Percentiles rank a stretch among this genome's conserved stretches.
Evolutionary conservation across 1,140 invertebrate species (phyloP).

Genomic region (Lithobius niger): DNA sequence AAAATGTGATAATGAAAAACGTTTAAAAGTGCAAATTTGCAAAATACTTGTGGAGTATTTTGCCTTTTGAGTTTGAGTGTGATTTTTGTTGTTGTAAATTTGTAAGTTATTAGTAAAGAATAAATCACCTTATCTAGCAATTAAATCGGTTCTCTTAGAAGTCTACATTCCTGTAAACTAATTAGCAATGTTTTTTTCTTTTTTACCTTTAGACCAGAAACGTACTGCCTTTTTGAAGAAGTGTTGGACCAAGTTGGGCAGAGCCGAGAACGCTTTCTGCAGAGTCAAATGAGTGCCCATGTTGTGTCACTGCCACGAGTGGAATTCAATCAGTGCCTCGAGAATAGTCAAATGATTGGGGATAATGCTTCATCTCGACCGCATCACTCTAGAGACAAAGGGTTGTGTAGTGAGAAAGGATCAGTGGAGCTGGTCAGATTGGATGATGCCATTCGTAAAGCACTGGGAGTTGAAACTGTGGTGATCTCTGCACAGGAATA

Average conservation of each 20-base stretch:
- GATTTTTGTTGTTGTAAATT: too few relatives aligned
- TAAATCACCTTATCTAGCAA: too few relatives aligned
- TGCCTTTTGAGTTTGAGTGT: too few relatives aligned
- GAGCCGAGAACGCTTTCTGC: background rate
- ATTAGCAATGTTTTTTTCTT: too few relatives aligned
- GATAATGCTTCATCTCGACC: background rate
- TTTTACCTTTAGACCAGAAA: background rate
- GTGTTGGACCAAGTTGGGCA: background rate
- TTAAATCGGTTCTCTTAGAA: too few relatives aligned
- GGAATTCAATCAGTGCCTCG: background rate
- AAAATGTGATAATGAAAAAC: too few relatives aligned
- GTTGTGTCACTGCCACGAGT: background rate
- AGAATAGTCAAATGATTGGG: slow-evolving; percentile 1
- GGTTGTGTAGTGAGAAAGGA: background rate
- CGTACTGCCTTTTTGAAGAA: background rate
- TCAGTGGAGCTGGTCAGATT: background rate
- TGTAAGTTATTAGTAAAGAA: too few relatives aligned
- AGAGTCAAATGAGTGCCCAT: background rate
- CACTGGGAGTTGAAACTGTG: background rate
- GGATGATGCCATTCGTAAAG: background rate
- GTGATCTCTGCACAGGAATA: background rate
- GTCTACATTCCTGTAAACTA: too few relatives aligned
- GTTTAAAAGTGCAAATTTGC: too few relatives aligned
- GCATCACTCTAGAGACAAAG: background rate
- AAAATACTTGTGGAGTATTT: too few relatives aligned